A percentile compares a stretch with the other conserved stretches of the same genome.
phyloP scores from a whole-genome alignment of 2,888 invertebrate genomes.

The Geophilus truncorum region DNA sequence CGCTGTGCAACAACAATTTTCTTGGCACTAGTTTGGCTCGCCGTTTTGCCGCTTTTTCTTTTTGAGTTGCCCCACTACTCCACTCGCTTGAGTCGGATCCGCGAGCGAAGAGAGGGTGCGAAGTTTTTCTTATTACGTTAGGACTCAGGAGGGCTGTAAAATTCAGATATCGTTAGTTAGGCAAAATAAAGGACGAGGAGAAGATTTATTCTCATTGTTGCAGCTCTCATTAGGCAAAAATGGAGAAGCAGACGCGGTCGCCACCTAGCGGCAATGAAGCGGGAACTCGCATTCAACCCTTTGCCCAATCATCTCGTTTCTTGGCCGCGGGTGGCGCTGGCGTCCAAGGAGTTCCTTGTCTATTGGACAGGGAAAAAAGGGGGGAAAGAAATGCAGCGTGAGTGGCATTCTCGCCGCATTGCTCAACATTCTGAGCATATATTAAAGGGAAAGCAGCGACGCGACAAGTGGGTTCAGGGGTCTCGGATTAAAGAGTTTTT shows the following conservation, averaged over 20 bases:
- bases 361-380: neutral
- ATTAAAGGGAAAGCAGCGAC: neutral
- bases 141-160: conserved; percentile 29
- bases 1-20: conserved; percentile 1
- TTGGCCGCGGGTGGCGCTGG: conserved; percentile 30
- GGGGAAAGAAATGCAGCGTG: neutral
- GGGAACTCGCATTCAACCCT: conserved; percentile 9
- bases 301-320: conserved; percentile 25
- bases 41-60: neutral
- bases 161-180: conserved; percentile 31
- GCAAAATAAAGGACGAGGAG: neutral
- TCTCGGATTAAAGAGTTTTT: neutral
- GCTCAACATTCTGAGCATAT: conserved; percentile 30
- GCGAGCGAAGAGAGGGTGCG: neutral
- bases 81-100: neutral
- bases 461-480: neutral
- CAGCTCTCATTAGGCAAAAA: conserved; percentile 32
- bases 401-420: conserved; percentile 19
- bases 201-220: conserved; percentile 30
- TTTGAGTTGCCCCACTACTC: neutral
- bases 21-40: neutral
- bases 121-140: conserved; percentile 29
- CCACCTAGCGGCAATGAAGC: conserved; percentile 13
- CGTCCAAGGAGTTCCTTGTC: conserved; percentile 10
- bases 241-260: conserved; percentile 14